These are phyloP conservation scores for Xerus inauris DNA, from an alignment of 2,113 vertebrate genomes.

Conservation along the genomic window DNA sequence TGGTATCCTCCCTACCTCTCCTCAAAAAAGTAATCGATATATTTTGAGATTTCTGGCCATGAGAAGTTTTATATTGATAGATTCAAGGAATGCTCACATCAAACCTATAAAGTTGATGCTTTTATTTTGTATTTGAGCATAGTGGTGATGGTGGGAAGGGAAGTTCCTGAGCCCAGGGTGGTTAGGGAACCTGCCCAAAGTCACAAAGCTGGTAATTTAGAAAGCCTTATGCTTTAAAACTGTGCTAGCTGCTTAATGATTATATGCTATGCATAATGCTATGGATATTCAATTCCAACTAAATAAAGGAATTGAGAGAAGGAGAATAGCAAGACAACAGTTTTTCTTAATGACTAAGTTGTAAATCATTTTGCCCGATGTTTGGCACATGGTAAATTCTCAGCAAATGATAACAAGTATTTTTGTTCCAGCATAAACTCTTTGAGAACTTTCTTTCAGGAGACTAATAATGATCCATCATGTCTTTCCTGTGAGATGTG, in stretches of 20 bases:
- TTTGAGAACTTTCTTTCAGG: background rate
- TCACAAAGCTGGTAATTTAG: background rate
- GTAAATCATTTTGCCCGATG: background rate
- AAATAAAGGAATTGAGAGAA: background rate
- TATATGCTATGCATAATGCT: background rate
- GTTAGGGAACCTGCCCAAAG: background rate
- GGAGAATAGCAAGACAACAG: background rate
- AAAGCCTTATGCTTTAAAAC: background rate
- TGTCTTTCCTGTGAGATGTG: constrained; percentile 52
- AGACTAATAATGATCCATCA: constrained; percentile 34
- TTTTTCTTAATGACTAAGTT: background rate
- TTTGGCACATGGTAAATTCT: background rate
- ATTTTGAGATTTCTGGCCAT: background rate
- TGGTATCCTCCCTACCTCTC: too few relatives aligned
- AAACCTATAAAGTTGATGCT: background rate
- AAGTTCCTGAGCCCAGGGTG: background rate
- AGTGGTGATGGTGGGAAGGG: background rate
- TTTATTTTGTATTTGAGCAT: background rate
- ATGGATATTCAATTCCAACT: background rate
- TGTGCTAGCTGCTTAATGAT: background rate
- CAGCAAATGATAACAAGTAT: background rate
- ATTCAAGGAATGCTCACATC: background rate
- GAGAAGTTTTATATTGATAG: background rate
- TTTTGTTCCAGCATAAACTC: background rate
- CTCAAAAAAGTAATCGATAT: background rate